A percentile compares a stretch with the other conserved stretches of the same genome.
These are phyloP conservation scores for Spodoptera picta DNA, from an alignment of 2,888 invertebrate genomes.

Conservation along the genomic window DNA sequence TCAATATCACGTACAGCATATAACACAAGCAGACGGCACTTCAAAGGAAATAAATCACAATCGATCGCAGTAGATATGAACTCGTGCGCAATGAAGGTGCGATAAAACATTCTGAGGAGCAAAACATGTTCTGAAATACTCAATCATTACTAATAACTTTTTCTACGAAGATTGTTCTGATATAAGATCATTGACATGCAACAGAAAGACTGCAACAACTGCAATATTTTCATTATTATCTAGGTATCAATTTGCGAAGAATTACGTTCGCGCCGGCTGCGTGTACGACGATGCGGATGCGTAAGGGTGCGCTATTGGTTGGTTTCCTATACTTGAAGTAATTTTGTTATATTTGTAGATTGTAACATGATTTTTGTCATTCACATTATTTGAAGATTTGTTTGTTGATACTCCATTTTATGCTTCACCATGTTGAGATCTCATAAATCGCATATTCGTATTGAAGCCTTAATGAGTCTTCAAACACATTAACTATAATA, in stretches of 20 bases:
- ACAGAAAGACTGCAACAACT: conserved; percentile 26
- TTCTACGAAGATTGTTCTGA: conserved; percentile 37
- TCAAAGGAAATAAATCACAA: conserved; percentile 34
- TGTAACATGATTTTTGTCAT: neutral
- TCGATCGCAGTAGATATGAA: conserved; percentile 34
- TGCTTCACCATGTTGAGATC: no score
- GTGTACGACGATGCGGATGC: conserved; percentile 5
- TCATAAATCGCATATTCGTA: no score
- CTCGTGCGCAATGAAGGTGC: conserved; percentile 20
- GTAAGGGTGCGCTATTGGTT: conserved; percentile 19
- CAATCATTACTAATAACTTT: conserved; percentile 37
- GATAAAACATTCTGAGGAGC: conserved; percentile 29
- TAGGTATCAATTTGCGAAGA: conserved; percentile 52
- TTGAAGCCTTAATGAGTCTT: no score
- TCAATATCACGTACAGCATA: conserved; percentile 7
- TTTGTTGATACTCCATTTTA: no score
- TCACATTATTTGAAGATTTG: no score
- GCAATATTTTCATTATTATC: conserved; percentile 52
- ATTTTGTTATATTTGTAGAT: conserved; percentile 13
- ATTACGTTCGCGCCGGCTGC: conserved; percentile 39
- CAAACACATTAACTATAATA: no score
- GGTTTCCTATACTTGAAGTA: conserved; percentile 9
- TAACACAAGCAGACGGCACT: conserved; percentile 8
- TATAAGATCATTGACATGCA: conserved; percentile 51
- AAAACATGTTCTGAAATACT: conserved; percentile 35